Conservation (phyloP, 2,888 invertebrate species). For the Ichneumon xanthorius region DNA sequence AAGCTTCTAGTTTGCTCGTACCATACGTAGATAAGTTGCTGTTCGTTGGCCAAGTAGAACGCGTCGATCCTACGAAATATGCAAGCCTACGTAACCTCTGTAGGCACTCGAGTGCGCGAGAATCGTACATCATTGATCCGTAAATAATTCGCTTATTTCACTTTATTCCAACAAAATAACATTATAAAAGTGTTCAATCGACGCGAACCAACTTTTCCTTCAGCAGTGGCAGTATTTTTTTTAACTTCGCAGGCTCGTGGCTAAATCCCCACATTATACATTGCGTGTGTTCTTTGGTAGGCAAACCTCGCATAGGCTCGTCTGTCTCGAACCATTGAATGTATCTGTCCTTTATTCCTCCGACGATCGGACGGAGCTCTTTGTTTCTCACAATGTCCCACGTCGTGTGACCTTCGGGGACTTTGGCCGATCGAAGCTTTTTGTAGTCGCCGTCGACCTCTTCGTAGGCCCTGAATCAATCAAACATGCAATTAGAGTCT, state of each 20-base stretch:
- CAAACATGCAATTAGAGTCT: too few relatives aligned
- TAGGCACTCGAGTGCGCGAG: not conserved
- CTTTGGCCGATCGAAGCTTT: slow-evolving; percentile 88
- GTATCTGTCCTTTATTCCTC: slow-evolving; percentile 86
- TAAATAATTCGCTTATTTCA: not conserved
- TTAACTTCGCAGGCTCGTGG: slow-evolving; percentile 89
- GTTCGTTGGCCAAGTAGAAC: not conserved
- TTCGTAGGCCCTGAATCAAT: slow-evolving; percentile 86
- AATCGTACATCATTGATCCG: not conserved
- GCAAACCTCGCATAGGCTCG: slow-evolving; percentile 89
- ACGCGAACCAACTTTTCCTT: slow-evolving; percentile 83
- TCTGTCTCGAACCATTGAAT: slow-evolving; percentile 86
- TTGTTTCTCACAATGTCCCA: slow-evolving; percentile 92
- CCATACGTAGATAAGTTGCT: not conserved
- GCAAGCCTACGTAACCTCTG: not conserved
- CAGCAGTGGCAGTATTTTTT: slow-evolving; percentile 86
- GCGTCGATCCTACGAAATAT: not conserved
- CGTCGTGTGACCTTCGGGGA: slow-evolving; percentile 87
- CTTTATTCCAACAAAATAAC: not conserved
- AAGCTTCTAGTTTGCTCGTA: not conserved
- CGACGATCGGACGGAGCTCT: slow-evolving; percentile 84
- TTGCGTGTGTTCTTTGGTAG: slow-evolving; percentile 89
- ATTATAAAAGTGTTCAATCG: slow-evolving; percentile 10
- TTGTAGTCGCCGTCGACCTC: slow-evolving; percentile 90
- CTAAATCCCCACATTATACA: slow-evolving; percentile 92